These are phyloP conservation scores for Dusona sp. DNA, from an alignment of 2,888 invertebrate genomes.

Conservation along the genomic window DNA sequence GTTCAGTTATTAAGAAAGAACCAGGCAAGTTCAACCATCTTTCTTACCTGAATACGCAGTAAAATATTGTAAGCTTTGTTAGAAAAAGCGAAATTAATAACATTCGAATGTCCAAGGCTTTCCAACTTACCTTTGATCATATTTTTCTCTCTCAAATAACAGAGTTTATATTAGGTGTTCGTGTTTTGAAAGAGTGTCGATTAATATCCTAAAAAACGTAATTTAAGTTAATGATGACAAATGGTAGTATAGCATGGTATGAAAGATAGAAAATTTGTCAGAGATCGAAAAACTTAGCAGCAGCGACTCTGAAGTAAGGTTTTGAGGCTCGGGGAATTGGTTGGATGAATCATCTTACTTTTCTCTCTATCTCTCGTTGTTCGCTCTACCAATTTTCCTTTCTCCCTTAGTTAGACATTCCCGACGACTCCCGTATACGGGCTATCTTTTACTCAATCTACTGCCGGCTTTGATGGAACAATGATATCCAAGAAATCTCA, in stretches of 20 bases:
- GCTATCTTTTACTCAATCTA: not conserved
- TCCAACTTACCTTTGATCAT: not conserved
- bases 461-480: not conserved
- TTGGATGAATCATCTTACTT: constrained; percentile 20
- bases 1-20: not conserved
- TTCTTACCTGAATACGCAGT: too few species aligned
- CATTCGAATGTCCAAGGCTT: not conserved
- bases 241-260: not conserved
- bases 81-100: not conserved
- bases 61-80: too few species aligned
- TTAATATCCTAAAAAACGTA: not conserved
- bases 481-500: constrained; percentile 11
- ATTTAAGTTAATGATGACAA: not conserved
- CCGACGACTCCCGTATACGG: not conserved
- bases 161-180: not conserved
- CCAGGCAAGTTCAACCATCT: too few species aligned
- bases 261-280: not conserved
- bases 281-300: constrained; percentile 5
- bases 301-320: not conserved
- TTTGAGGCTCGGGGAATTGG: not conserved
- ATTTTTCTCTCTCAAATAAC: not conserved
- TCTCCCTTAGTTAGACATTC: not conserved
- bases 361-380: not conserved
- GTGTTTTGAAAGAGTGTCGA: not conserved
- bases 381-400: not conserved